Evolutionary conservation across 2,797 vertebrate species (phyloP).

Genomic region (Gobio occitaniae): DNA sequence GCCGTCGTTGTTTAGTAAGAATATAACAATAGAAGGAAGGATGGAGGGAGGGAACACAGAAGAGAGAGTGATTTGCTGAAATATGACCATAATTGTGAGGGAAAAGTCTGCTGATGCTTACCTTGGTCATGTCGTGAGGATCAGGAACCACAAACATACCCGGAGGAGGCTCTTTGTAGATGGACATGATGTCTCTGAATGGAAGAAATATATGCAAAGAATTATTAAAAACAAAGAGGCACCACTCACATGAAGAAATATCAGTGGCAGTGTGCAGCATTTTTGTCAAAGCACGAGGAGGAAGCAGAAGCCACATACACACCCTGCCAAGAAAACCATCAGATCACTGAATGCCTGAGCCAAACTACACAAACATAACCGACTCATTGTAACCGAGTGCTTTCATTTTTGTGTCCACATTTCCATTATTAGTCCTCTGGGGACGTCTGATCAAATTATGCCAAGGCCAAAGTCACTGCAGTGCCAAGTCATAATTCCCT

Average conservation of each 20-base stretch:
- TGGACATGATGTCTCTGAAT: conserved; percentile 97
- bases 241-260: neutral
- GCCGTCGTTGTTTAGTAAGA: neutral
- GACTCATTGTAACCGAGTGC: neutral
- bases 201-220: neutral
- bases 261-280: neutral
- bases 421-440: neutral
- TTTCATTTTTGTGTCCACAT: neutral
- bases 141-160: conserved; percentile 99
- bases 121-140: conserved; percentile 99
- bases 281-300: neutral
- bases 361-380: conserved; percentile 2
- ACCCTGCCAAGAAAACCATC: neutral
- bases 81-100: neutral
- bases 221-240: neutral
- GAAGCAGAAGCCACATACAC: neutral
- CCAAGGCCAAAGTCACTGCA: neutral
- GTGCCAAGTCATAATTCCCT: neutral
- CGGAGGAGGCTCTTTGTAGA: conserved; percentile 98
- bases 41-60: neutral
- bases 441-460: neutral
- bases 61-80: neutral
- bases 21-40: conserved; percentile 1
- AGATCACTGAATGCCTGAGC: neutral
- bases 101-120: conserved; percentile 66